Evolutionary conservation across 2,113 vertebrate genomes (phyloP).

Genomic region (Dromiciops gliroides): DNA sequence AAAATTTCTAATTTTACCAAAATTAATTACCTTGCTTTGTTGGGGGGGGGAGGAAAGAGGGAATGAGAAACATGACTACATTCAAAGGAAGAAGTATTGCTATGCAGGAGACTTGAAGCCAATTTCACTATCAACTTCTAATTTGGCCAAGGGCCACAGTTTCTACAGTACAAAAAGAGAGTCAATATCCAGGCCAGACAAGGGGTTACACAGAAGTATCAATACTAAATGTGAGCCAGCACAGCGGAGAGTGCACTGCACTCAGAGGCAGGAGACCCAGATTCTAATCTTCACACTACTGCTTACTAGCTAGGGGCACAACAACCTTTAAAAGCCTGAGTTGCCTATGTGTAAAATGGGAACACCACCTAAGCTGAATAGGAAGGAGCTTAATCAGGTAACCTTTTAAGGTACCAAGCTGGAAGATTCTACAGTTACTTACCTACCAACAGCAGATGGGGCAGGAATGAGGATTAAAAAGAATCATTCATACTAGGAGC

Average conservation of each 20-base stretch:
- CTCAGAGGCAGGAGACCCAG: not conserved
- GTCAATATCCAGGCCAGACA: not conserved
- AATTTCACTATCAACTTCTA: not conserved
- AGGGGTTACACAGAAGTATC: not conserved
- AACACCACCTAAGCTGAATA: not conserved
- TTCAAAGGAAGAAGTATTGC: not conserved
- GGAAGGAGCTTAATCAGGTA: not conserved
- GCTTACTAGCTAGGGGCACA: not conserved
- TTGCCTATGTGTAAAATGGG: not conserved
- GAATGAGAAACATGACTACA: not conserved
- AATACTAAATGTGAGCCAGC: not conserved
- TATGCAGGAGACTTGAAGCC: not conserved
- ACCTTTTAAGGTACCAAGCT: not conserved
- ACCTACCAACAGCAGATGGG: not conserved
- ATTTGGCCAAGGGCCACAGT: not conserved
- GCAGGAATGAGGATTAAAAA: not conserved
- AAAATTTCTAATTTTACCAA: not conserved
- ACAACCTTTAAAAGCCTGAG: not conserved
- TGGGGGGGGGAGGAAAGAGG: not conserved
- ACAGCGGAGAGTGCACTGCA: not conserved
- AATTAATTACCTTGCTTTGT: not conserved
- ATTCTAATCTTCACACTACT: not conserved
- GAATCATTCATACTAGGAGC: not conserved
- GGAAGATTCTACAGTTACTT: not conserved
- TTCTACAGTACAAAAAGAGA: not conserved